These are phyloP conservation scores for Papilio polyxenes DNA, from an alignment of 1,140 invertebrate genomes.

Conservation along the genomic window DNA sequence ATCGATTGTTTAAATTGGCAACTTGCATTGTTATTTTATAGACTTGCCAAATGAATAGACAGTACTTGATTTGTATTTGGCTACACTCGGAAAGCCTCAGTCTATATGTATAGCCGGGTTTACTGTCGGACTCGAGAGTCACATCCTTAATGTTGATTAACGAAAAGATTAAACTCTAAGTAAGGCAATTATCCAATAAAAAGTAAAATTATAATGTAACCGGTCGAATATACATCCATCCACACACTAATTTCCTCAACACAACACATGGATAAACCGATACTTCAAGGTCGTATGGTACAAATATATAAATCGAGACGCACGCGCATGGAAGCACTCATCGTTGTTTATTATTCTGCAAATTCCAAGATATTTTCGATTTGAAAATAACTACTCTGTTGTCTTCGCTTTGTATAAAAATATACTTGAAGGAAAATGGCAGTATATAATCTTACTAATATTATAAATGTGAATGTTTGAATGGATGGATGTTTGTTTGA, in stretches of 20 bases:
- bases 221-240: neutral
- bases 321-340: neutral
- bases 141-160: too few species aligned
- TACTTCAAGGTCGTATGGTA: neutral
- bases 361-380: neutral
- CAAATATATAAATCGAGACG: slow-evolving; percentile 23
- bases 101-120: too few species aligned
- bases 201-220: neutral
- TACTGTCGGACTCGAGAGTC: too few species aligned
- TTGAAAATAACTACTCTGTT: neutral
- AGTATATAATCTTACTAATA: neutral
- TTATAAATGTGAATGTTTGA: too few species aligned
- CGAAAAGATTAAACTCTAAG: too few species aligned
- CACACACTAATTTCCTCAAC: neutral
- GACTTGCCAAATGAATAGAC: too few species aligned
- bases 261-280: neutral
- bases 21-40: too few species aligned
- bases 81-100: too few species aligned
- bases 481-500: too few species aligned
- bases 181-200: neutral
- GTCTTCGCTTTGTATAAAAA: neutral
- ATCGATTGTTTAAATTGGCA: too few species aligned
- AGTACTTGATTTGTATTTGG: too few species aligned
- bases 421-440: neutral
- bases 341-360: slow-evolving; percentile 23